Conservation (phyloP, 2,113 vertebrate species). For the Hemiscyllium ocellatum region DNA sequence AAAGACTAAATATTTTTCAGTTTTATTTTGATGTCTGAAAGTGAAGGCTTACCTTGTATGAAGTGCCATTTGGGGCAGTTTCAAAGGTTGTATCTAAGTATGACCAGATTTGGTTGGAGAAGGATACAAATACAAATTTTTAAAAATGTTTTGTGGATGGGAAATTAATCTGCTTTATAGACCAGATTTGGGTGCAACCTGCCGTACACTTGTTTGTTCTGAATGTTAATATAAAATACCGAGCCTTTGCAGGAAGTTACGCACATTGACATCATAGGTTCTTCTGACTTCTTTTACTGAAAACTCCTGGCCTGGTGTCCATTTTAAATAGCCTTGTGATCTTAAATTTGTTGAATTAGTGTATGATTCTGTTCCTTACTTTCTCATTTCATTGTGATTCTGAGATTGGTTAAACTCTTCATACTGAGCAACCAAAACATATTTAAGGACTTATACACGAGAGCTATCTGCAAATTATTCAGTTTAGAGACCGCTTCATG, state of each 20-base stretch:
- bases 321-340: not conserved
- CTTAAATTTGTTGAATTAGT: not conserved
- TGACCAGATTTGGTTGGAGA: no score
- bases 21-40: not conserved
- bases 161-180: not conserved
- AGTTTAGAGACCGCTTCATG: not conserved
- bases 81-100: no score
- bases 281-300: not conserved
- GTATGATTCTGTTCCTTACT: not conserved
- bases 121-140: no score
- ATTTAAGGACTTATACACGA: not conserved
- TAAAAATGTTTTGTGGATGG: no score
- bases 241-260: not conserved
- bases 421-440: not conserved
- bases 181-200: not conserved
- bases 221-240: not conserved
- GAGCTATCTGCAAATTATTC: not conserved
- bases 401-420: not conserved
- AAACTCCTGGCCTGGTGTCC: not conserved
- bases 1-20: not conserved
- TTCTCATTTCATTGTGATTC: not conserved
- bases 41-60: not conserved
- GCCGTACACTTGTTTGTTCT: not conserved
- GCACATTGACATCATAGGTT: not conserved
- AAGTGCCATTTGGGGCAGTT: not conserved